Evolutionary conservation across 2,888 invertebrate species (phyloP).

Genomic region (Macrophya annulata): DNA sequence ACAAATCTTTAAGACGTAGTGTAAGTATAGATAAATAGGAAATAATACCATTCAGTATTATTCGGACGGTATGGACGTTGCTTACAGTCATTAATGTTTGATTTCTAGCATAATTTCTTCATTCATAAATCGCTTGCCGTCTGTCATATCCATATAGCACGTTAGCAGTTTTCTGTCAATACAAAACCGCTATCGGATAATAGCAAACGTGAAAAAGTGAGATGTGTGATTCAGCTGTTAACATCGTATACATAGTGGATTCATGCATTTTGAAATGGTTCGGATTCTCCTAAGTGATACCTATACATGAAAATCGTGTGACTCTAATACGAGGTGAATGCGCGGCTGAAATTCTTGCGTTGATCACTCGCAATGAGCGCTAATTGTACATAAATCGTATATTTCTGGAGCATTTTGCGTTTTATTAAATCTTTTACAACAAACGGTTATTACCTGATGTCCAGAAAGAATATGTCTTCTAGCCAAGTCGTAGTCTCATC

Average conservation of each 20-base stretch:
- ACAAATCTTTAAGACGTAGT: constrained; percentile 27
- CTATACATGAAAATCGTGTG: background rate
- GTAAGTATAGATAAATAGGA: background rate
- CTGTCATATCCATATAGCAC: background rate
- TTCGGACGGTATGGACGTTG: background rate
- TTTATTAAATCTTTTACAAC: background rate
- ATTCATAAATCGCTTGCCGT: background rate
- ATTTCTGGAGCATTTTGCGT: background rate
- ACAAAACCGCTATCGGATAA: background rate
- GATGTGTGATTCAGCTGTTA: background rate
- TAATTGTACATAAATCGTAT: background rate
- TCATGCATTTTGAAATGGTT: constrained; percentile 5
- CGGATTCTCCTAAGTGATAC: background rate
- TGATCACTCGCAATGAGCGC: background rate
- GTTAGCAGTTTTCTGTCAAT: background rate
- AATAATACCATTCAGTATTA: background rate
- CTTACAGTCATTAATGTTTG: background rate
- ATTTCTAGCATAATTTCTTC: background rate
- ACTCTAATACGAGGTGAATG: background rate
- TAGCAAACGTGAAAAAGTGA: background rate
- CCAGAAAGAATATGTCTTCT: background rate
- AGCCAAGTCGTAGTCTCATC: background rate
- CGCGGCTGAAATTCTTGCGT: background rate
- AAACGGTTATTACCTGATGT: background rate
- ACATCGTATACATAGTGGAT: background rate